phyloP scores from a whole-genome alignment of 2,797 vertebrate species.

The Heteromormyrus szaboi region DNA sequence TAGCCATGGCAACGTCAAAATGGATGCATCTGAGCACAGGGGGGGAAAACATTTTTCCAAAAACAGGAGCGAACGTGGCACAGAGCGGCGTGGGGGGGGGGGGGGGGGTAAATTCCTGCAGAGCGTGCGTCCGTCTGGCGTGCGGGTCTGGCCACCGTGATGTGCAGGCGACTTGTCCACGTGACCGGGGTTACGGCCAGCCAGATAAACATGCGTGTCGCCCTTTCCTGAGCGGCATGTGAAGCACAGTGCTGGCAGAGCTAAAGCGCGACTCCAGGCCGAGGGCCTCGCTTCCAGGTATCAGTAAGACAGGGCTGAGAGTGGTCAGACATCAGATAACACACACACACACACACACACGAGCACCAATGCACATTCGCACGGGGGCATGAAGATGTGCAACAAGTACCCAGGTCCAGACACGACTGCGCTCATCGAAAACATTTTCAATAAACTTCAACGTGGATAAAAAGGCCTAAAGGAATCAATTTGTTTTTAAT shows the following conservation, averaged over 20 bases:
- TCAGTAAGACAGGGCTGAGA: background rate
- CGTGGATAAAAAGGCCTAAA: background rate
- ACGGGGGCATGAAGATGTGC: background rate
- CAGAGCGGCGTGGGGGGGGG: background rate
- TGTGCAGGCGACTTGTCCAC: background rate
- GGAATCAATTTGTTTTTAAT: background rate
- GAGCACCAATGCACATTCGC: background rate
- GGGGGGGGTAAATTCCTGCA: background rate
- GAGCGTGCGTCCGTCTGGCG: background rate
- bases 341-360: too few relatives aligned
- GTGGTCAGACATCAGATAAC: background rate
- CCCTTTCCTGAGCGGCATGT: background rate
- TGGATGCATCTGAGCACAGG: slow-evolving; percentile 52
- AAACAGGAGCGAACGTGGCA: slow-evolving; percentile 40
- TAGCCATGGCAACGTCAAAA: slow-evolving; percentile 69
- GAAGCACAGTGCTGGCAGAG: background rate
- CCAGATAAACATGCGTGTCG: background rate
- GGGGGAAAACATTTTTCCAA: slow-evolving; percentile 37
- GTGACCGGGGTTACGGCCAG: background rate
- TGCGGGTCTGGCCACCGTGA: background rate
- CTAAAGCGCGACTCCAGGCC: background rate
- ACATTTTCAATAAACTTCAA: background rate
- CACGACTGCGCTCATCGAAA: background rate
- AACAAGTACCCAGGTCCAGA: background rate
- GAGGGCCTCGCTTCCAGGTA: background rate